Conservation (phyloP, 2,888 invertebrate species). For the Drosophila anomalipes region DNA sequence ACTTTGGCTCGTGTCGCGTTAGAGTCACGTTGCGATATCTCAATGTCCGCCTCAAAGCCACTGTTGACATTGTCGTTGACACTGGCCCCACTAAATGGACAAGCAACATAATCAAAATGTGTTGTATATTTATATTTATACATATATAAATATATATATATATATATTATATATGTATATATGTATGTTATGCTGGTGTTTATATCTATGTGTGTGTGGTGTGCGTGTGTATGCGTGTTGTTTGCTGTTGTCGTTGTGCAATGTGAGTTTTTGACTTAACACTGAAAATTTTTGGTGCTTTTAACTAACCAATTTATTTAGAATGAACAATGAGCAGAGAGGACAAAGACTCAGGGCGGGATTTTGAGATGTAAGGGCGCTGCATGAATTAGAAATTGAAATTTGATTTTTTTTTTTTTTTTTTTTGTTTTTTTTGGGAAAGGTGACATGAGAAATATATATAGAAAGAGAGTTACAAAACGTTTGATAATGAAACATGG, state of each 20-base stretch:
- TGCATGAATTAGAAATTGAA: slow-evolving; percentile 66
- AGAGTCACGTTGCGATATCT: slow-evolving; percentile 72
- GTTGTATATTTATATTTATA: slow-evolving; percentile 33
- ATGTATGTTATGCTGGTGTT: slow-evolving; percentile 10
- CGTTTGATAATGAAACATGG: slow-evolving; percentile 61
- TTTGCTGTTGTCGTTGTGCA: slow-evolving; percentile 43
- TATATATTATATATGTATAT: slow-evolving; percentile 18
- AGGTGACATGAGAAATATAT: slow-evolving; percentile 50
- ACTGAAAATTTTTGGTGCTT: slow-evolving; percentile 58
- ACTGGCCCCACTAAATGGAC: slow-evolving; percentile 74
- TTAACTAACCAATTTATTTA: slow-evolving; percentile 70
- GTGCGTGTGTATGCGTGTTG: slow-evolving; percentile 17
- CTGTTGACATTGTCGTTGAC: slow-evolving; percentile 60
- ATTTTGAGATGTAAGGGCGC: slow-evolving; percentile 60
- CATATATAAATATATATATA: slow-evolving; percentile 17
- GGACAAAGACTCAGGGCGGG: slow-evolving; percentile 44
- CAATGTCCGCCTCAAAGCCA: slow-evolving; percentile 77
- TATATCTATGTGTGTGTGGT: slow-evolving; percentile 15
- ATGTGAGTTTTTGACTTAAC: slow-evolving; percentile 46
- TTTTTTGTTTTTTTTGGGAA: slow-evolving; percentile 14
- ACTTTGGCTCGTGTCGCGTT: slow-evolving; percentile 51
- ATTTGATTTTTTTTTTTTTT: slow-evolving; percentile 32
- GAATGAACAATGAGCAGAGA: slow-evolving; percentile 63
- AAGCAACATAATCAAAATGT: slow-evolving; percentile 68
- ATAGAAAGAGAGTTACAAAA: slow-evolving; percentile 53